Evolutionary conservation across 1,140 invertebrate species (phyloP).

Genomic region (Formica exsecta): DNA sequence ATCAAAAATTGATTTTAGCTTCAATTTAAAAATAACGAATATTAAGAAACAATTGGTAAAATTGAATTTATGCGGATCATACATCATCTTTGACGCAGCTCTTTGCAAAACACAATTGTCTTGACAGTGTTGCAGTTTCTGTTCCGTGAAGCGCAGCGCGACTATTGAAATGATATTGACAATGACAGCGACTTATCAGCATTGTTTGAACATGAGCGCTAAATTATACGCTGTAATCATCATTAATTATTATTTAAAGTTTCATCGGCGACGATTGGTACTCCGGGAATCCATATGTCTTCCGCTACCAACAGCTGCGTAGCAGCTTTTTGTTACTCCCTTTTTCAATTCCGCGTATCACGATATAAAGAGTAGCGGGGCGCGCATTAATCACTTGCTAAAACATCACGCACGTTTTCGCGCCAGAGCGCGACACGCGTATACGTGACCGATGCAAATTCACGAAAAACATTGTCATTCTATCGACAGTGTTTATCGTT

Average conservation of each 20-base stretch:
- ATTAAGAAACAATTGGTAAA: not conserved
- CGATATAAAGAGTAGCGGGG: conserved; percentile 6
- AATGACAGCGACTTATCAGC: conserved; percentile 57
- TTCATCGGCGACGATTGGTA: conserved; percentile 59
- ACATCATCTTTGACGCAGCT: not conserved
- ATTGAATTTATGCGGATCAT: conserved; percentile 24
- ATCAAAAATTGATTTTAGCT: not conserved
- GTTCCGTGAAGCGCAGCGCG: conserved; percentile 25
- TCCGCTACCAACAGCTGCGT: conserved; percentile 51
- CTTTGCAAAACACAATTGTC: conserved; percentile 4
- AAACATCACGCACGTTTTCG: conserved; percentile 46
- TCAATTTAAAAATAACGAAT: not conserved
- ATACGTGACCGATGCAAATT: conserved; percentile 27
- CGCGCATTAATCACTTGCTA: conserved; percentile 58
- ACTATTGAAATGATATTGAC: conserved; percentile 57
- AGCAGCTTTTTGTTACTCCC: conserved; percentile 40
- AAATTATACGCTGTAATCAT: conserved; percentile 46
- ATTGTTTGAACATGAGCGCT: conserved; percentile 42
- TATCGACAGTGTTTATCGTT: conserved; percentile 1
- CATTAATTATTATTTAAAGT: conserved; percentile 67
- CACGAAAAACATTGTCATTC: conserved; percentile 20
- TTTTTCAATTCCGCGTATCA: conserved; percentile 58
- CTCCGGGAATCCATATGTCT: conserved; percentile 56
- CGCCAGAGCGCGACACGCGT: conserved; percentile 29
- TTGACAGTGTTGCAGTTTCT: not conserved